Evolutionary conservation across 2,113 vertebrate species (phyloP), one percentile per base, ranked within the genome.

Genomic region (Ceyx cyanopectus): DNA sequence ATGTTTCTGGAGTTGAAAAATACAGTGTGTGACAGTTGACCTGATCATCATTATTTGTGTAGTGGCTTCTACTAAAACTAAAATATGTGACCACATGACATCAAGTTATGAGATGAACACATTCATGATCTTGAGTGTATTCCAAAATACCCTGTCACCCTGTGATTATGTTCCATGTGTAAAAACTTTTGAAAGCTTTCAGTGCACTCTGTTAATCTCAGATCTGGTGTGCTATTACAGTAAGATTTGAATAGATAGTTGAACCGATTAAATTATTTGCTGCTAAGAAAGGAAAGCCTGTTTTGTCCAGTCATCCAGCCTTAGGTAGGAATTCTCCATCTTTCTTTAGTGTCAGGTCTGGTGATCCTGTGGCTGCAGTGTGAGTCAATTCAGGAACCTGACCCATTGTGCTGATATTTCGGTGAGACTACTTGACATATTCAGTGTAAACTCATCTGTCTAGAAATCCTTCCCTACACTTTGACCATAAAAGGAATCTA

Each of bases 281-380:
- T 85, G 8, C 30, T 79, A 51, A 46, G 53, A 87, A 67, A 67
- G 19, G 16, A 63, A 87, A 85, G 4, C n/a, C 22, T 84, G 8
- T 5, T 50, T 62, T 63, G 30, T 54, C 37, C 19, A 15, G n/a
- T 45, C 12, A 7, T 84, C 23, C 16, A 41, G 27, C 21, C 62
- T 32, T 7, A 62, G 18, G 12, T 30, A 11, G 4, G 34, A 21
- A 9, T 56, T 75, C 46, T 57, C 54, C 76, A 26, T 23, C 20
- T 27, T 57, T 75, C 27, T 81, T 62, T 67, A 32, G 5, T 32
- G 45, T 34, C 0, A 0, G 32, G 4, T 50, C 37, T 37, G 37
- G 32, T 32, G 43, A 72, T 51, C 24, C 20, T 37, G 24, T 30
- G 26, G 26, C 20, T 75, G n/a, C 24, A 51, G 14, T 14, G 18